Percentiles rank a stretch among this genome's conserved stretches.
These are phyloP conservation scores for Eutolmus rufibarbis DNA, from an alignment of 2,888 invertebrate genomes.

Conservation along the genomic window DNA sequence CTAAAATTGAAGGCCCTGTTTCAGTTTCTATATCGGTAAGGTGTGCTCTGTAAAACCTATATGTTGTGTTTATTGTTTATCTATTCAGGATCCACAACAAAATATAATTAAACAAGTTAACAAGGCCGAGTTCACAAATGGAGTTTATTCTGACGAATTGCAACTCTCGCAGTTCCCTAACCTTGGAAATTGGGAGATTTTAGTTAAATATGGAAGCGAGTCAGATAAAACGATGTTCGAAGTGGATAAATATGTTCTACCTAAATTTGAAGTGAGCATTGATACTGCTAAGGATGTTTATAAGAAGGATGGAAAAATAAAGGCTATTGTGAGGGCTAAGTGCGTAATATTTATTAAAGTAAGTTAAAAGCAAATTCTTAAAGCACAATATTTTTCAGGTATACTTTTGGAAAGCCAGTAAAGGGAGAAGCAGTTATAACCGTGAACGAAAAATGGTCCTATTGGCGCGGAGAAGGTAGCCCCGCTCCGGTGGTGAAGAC, in stretches of 20 bases:
- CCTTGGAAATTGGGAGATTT: conserved; percentile 84
- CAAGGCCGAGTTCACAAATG: conserved; percentile 69
- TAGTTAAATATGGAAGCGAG: conserved; percentile 56
- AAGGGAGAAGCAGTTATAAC: conserved; percentile 84
- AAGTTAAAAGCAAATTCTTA: background rate
- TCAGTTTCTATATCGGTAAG: conserved; percentile 53
- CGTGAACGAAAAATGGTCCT: conserved; percentile 67
- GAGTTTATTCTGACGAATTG: conserved; percentile 76
- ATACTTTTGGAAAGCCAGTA: conserved; percentile 86
- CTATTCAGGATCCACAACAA: conserved; percentile 72
- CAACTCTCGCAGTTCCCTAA: conserved; percentile 79
- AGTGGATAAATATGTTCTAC: conserved; percentile 86
- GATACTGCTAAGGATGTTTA: conserved; percentile 80
- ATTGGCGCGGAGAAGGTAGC: conserved; percentile 52
- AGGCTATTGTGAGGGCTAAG: conserved; percentile 80
- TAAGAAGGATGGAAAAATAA: conserved; percentile 78
- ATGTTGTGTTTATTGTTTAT: conserved; percentile 60
- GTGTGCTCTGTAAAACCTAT: background rate
- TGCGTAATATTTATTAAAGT: conserved; percentile 64
- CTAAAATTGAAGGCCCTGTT: conserved; percentile 55
- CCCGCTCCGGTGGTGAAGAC: conserved; percentile 64
- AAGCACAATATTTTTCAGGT: conserved; percentile 64
- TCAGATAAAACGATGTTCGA: conserved; percentile 56
- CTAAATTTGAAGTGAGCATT: conserved; percentile 86
- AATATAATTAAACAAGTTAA: conserved; percentile 72